Conservation (phyloP, 2,888 invertebrate species). For the Schrankia costaestrigalis region DNA sequence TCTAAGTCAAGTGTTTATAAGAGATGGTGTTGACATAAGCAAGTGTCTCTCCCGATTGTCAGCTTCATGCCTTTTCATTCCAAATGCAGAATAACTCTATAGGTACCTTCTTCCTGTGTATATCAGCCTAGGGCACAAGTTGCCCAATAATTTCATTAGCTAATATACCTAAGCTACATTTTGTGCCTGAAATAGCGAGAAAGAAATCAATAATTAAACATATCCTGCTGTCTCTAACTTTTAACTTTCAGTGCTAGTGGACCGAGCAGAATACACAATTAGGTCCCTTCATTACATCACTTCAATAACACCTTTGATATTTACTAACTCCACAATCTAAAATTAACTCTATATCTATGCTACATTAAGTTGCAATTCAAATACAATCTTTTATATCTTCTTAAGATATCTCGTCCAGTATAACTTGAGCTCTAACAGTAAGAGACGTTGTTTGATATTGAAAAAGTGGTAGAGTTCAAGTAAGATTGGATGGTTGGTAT, state of each 20-base stretch:
- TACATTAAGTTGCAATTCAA: conserved; percentile 22
- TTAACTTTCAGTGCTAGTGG: conserved; percentile 57
- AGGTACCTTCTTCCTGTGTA: too few relatives aligned
- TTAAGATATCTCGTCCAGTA: conserved; percentile 41
- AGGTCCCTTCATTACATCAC: conserved; percentile 77
- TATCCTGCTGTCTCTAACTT: conserved; percentile 50
- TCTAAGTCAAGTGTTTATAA: too few relatives aligned
- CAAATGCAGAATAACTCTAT: too few relatives aligned
- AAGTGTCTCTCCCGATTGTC: too few relatives aligned
- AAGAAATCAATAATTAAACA: conserved; percentile 42
- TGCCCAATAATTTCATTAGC: too few relatives aligned
- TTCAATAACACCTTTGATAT: conserved; percentile 75
- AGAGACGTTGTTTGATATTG: conserved; percentile 63
- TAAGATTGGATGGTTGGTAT: conserved; percentile 41
- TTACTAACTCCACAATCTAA: conserved; percentile 16
- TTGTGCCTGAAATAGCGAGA: conserved; percentile 34
- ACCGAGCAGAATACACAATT: conserved; percentile 76
- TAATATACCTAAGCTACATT: too few relatives aligned
- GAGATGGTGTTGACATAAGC: too few relatives aligned
- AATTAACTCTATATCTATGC: conserved; percentile 20
- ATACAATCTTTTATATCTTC: conserved; percentile 32
- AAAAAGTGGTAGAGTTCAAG: conserved; percentile 47
- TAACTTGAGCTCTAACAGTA: conserved; percentile 38
- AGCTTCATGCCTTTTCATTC: too few relatives aligned
- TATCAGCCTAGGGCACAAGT: too few relatives aligned